Evolutionary conservation across 2,797 vertebrate species (phyloP).

Genomic region (Malurus splendens): DNA sequence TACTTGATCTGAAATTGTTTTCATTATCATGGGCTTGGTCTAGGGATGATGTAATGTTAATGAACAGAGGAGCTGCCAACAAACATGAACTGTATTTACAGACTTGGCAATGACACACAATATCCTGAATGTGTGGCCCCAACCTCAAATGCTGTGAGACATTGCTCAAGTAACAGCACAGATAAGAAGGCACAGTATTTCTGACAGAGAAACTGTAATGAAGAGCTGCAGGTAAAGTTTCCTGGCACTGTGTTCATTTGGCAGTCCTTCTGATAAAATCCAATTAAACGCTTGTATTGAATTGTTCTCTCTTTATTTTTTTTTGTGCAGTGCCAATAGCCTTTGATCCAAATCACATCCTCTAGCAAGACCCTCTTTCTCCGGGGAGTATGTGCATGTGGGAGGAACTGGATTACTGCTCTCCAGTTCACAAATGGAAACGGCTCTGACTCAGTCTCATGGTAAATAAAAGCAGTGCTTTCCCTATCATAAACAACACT

Average conservation of each 20-base stretch:
- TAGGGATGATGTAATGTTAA: slow-evolving; percentile 48
- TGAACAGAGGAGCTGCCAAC: slow-evolving; percentile 36
- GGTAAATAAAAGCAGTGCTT: slow-evolving; percentile 5
- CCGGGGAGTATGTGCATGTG: neutral
- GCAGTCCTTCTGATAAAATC: slow-evolving; percentile 38
- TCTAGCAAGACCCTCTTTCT: neutral
- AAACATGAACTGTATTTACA: slow-evolving; percentile 44
- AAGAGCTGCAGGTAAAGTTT: slow-evolving; percentile 39
- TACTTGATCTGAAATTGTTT: slow-evolving; percentile 19
- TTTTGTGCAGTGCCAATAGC: neutral
- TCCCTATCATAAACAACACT: neutral
- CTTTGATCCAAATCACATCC: slow-evolving; percentile 11
- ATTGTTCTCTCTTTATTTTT: neutral
- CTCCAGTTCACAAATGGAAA: neutral
- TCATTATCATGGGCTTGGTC: slow-evolving; percentile 33
- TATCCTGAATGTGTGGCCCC: slow-evolving; percentile 17
- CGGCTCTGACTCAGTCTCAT: neutral
- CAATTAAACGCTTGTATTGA: slow-evolving; percentile 32
- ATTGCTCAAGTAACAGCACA: slow-evolving; percentile 14
- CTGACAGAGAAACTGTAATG: neutral
- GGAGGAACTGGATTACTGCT: slow-evolving; percentile 8
- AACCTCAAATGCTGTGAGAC: neutral
- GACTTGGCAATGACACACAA: slow-evolving; percentile 34
- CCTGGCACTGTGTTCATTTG: neutral
- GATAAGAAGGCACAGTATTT: neutral